Evolutionary conservation across 2,888 invertebrate genomes (phyloP).

Genomic region (Drosophila paramelanica): DNA sequence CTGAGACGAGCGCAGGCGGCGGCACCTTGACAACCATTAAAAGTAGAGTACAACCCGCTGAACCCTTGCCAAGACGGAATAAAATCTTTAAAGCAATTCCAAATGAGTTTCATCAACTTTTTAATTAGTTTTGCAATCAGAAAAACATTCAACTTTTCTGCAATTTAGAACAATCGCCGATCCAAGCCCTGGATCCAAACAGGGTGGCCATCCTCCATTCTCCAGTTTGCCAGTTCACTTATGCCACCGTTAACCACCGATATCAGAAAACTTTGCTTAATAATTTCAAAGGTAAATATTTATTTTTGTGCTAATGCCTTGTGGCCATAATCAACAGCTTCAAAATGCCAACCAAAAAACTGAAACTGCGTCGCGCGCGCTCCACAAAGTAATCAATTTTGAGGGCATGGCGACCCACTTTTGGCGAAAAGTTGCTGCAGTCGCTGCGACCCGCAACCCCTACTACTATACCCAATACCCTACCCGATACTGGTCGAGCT

Average conservation of each 20-base stretch:
- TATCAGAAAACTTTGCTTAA: slow-evolving; percentile 70
- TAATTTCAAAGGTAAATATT: slow-evolving; percentile 79
- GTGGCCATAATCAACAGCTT: slow-evolving; percentile 78
- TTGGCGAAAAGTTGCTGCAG: slow-evolving; percentile 59
- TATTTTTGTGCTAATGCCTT: slow-evolving; percentile 74
- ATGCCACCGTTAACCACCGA: slow-evolving; percentile 26
- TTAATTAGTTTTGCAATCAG: slow-evolving; percentile 79
- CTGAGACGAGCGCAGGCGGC: not conserved
- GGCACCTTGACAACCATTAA: slow-evolving; percentile 34
- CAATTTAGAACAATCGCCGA: slow-evolving; percentile 44
- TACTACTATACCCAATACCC: slow-evolving; percentile 4
- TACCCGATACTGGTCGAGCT: slow-evolving; percentile 29
- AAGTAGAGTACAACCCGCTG: not conserved
- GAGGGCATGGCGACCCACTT: slow-evolving; percentile 62
- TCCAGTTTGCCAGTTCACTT: not conserved
- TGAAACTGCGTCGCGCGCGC: slow-evolving; percentile 51
- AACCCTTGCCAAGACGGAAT: slow-evolving; percentile 29
- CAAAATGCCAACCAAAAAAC: slow-evolving; percentile 55
- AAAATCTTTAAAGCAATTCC: slow-evolving; percentile 66
- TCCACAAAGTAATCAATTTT: slow-evolving; percentile 76
- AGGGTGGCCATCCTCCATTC: not conserved
- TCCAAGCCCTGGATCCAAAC: not conserved
- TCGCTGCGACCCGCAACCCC: slow-evolving; percentile 18
- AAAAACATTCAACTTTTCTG: slow-evolving; percentile 55
- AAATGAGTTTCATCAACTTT: slow-evolving; percentile 74